Conservation (phyloP, 2,113 vertebrate species). For the Parus major region DNA sequence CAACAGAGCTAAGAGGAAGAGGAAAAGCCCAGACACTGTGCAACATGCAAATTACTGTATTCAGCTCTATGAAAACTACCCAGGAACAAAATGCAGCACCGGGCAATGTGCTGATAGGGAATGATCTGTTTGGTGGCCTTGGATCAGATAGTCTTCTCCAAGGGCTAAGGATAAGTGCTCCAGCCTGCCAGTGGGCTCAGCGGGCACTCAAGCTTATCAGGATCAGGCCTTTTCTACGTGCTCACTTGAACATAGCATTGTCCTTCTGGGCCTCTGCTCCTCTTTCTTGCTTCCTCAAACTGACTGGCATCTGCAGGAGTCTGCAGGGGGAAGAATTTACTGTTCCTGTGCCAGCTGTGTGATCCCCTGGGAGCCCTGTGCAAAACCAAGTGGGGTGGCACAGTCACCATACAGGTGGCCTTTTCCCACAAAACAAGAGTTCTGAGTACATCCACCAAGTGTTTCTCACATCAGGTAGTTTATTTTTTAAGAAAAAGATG, state of each 20-base stretch:
- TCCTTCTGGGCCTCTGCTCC: neutral
- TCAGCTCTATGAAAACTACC: neutral
- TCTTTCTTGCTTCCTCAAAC: neutral
- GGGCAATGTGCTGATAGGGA: neutral
- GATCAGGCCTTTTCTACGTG: neutral
- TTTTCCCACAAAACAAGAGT: neutral
- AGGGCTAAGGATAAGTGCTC: neutral
- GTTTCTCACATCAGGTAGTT: neutral
- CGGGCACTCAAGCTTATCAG: neutral
- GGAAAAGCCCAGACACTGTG: neutral
- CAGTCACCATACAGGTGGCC: rapidly evolving
- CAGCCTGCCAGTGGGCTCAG: neutral
- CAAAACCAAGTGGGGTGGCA: neutral
- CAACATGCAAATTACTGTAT: neutral
- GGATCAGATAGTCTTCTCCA: neutral
- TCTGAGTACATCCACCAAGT: neutral
- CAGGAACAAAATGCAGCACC: neutral
- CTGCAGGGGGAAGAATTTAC: neutral
- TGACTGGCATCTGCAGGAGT: neutral
- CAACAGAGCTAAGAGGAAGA: constrained; percentile 7
- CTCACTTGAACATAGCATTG: neutral
- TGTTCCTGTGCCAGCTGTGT: neutral
- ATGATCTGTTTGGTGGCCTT: neutral
- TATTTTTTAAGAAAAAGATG: neutral
- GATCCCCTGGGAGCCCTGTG: neutral